Evolutionary conservation across 2,888 invertebrate genomes (phyloP).

Genomic region (Zelleria hepariella): DNA sequence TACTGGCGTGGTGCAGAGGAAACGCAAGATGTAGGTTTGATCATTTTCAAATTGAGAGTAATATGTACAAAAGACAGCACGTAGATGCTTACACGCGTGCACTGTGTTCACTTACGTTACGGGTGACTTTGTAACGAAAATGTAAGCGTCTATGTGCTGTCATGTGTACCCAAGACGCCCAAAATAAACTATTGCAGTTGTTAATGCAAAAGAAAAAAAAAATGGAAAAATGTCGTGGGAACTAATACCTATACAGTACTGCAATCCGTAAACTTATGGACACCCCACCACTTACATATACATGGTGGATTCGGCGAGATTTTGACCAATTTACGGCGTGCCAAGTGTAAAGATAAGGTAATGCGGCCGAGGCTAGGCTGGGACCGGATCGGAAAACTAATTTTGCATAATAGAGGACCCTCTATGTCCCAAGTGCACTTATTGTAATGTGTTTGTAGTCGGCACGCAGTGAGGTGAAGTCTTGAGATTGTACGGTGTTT

Average conservation of each 20-base stretch:
- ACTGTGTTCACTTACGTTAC: no score
- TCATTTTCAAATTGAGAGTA: no score
- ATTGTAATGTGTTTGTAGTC: conserved; percentile 1
- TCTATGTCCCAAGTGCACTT: conserved; percentile 1
- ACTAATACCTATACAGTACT: neutral
- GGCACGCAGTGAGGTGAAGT: conserved; percentile 1
- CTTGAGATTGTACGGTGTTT: neutral
- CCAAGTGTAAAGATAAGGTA: conserved; percentile 71
- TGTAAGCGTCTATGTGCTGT: no score
- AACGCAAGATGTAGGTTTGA: no score
- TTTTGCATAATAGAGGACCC: conserved; percentile 41
- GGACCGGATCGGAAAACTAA: conserved; percentile 61
- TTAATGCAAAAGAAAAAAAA: no score
- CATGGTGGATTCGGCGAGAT: conserved; percentile 59
- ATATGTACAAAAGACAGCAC: no score
- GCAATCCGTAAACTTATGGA: conserved; percentile 12
- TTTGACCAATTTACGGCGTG: conserved; percentile 72
- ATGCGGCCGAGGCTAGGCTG: conserved; percentile 30
- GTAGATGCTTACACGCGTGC: no score
- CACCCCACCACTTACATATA: conserved; percentile 45
- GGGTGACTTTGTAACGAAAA: no score
- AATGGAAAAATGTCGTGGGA: no score
- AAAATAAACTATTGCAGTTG: no score
- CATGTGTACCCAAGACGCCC: no score
- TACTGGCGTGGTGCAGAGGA: no score